Percentiles rank a stretch among this genome's conserved stretches.
Conservation (phyloP, 2,797 vertebrate genomes). For the Iguana delicatissima region DNA sequence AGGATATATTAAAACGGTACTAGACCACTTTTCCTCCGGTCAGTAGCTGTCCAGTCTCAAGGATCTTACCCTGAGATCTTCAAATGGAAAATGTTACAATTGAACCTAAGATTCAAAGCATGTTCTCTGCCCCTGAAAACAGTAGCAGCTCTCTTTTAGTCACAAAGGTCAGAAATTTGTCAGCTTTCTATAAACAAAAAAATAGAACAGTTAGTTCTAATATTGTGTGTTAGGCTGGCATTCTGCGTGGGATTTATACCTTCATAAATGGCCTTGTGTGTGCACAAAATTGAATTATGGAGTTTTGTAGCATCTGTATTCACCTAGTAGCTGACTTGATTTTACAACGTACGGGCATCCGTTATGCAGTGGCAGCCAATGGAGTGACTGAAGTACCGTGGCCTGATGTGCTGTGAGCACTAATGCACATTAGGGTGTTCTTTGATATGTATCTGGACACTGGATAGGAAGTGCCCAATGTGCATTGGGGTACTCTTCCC, state of each 20-base stretch:
- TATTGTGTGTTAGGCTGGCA: neutral
- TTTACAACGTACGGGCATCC: neutral
- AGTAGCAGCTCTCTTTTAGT: neutral
- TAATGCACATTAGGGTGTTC: too few relatives aligned
- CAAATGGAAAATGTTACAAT: neutral
- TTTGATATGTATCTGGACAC: too few relatives aligned
- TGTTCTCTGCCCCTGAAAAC: neutral
- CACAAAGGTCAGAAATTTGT: neutral
- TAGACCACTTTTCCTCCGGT: neutral
- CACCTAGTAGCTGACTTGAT: too few relatives aligned
- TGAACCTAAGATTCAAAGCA: neutral
- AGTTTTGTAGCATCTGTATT: too few relatives aligned
- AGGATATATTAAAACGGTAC: neutral
- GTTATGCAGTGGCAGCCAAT: too few relatives aligned
- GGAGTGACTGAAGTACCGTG: too few relatives aligned
- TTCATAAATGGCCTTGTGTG: too few relatives aligned
- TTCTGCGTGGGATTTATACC: too few relatives aligned
- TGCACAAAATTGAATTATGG: too few relatives aligned
- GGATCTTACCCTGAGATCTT: neutral
- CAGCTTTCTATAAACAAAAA: neutral
- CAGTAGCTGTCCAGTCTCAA: neutral
- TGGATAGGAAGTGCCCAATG: too few relatives aligned
- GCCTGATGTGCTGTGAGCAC: too few relatives aligned
- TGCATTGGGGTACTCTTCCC: too few relatives aligned
- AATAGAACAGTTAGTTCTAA: neutral